Evolutionary conservation across 2,888 invertebrate genomes (phyloP).

Genomic region (Dioctria rufipes): DNA sequence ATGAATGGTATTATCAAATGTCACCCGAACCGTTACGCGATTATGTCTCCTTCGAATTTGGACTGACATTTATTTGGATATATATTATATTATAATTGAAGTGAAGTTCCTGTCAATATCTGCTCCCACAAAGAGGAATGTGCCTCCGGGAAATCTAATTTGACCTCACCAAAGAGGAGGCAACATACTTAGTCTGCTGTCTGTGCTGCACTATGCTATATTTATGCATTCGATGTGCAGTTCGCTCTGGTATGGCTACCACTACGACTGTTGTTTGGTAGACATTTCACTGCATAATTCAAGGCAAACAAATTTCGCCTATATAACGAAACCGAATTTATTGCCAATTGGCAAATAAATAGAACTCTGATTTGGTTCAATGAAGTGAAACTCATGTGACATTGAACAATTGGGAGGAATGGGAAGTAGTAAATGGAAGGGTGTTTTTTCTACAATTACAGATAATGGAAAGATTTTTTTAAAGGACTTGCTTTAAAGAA

Average conservation of each 20-base stretch:
- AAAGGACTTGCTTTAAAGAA: too few species aligned
- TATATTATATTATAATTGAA: too few species aligned
- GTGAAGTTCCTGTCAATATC: too few species aligned
- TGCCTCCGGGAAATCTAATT: not conserved
- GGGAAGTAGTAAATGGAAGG: too few species aligned
- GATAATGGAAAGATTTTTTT: too few species aligned
- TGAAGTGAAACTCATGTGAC: too few species aligned
- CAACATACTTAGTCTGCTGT: not conserved
- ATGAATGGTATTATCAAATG: too few species aligned
- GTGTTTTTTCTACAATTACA: too few species aligned
- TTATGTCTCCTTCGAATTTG: not conserved
- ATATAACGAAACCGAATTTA: not conserved
- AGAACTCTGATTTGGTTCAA: too few species aligned
- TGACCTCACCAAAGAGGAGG: conserved; percentile 9
- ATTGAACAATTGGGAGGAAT: too few species aligned
- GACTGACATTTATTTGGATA: conserved; percentile 15
- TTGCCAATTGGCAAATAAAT: conserved; percentile 28
- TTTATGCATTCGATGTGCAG: not conserved
- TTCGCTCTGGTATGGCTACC: not conserved
- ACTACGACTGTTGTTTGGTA: not conserved
- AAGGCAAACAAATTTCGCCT: not conserved
- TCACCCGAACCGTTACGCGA: too few species aligned
- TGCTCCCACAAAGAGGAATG: not conserved
- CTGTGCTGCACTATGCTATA: conserved; percentile 1
- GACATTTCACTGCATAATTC: conserved; percentile 13